A percentile compares a stretch with the other conserved stretches of the same genome.
phyloP scores from a whole-genome alignment of 2,888 invertebrate species.

The Scrobipalpa costella region DNA sequence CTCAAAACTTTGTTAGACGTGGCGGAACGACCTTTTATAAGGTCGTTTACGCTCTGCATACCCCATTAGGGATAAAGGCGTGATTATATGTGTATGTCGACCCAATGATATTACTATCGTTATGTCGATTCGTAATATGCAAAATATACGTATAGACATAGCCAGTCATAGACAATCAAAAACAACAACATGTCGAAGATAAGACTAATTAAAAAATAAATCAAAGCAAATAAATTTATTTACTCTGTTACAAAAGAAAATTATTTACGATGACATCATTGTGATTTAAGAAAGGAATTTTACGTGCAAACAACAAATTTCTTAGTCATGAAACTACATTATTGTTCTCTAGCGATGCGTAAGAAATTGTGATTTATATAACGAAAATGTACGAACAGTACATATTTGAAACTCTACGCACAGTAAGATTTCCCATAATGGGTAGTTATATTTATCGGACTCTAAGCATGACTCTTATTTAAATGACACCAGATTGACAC shows the following conservation, averaged over 20 bases:
- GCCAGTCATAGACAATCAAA: no score
- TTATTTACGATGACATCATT: conserved; percentile 21
- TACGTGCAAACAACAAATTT: conserved; percentile 16
- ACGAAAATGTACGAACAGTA: background rate
- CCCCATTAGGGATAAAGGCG: no score
- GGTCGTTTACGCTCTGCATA: no score
- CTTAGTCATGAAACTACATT: background rate
- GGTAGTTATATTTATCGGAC: background rate
- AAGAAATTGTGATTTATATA: background rate
- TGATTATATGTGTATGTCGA: no score
- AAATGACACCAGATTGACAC: no score
- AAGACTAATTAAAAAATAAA: no score
- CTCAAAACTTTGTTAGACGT: no score
- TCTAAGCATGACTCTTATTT: background rate
- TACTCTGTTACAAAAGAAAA: background rate
- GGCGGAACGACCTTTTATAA: no score
- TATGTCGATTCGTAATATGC: background rate
- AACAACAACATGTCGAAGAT: no score
- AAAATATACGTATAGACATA: no score
- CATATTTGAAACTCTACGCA: background rate
- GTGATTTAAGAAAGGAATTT: conserved; percentile 13
- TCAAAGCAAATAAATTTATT: background rate
- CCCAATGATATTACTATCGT: no score
- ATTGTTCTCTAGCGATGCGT: background rate
- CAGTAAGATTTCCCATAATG: background rate